These are phyloP conservation scores for Hypolimnas misippus DNA, from an alignment of 2,888 invertebrate species.

Conservation along the genomic window DNA sequence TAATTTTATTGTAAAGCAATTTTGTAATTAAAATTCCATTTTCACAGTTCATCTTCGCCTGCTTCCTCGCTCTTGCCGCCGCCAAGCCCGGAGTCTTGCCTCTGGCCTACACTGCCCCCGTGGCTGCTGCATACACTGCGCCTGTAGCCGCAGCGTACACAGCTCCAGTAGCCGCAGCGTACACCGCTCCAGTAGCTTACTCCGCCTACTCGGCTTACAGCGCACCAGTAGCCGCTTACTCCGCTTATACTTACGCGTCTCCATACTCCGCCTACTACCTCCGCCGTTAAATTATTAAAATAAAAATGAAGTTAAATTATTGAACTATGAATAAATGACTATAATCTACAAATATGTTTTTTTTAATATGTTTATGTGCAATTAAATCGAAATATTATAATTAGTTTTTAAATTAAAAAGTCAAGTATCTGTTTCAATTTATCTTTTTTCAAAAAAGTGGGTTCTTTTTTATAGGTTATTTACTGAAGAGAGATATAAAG, in stretches of 20 bases:
- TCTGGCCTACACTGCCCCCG: slow-evolving; percentile 55
- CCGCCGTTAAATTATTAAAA: too few relatives aligned
- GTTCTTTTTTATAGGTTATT: too few relatives aligned
- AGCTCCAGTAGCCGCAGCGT: slow-evolving; percentile 55
- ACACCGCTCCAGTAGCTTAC: slow-evolving; percentile 58
- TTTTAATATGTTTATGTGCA: too few relatives aligned
- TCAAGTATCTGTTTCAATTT: too few relatives aligned
- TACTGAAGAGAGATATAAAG: too few relatives aligned
- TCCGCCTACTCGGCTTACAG: slow-evolving; percentile 55
- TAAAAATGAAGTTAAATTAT: too few relatives aligned
- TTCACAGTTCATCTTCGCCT: slow-evolving; percentile 74
- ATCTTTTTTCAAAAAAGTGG: too few relatives aligned
- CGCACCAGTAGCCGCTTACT: slow-evolving; percentile 57
- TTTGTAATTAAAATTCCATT: slow-evolving; percentile 18
- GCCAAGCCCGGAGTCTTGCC: slow-evolving; percentile 70
- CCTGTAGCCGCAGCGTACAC: slow-evolving; percentile 55
- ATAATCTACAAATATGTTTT: too few relatives aligned
- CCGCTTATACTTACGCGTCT: slow-evolving; percentile 54
- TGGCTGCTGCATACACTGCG: slow-evolving; percentile 56
- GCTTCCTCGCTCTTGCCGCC: slow-evolving; percentile 75
- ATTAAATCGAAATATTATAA: too few relatives aligned
- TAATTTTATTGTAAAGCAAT: too few relatives aligned
- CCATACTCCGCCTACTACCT: slow-evolving; percentile 54
- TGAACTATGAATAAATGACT: too few relatives aligned
- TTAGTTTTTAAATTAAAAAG: too few relatives aligned